Percentiles rank a stretch among this genome's conserved stretches.
phyloP scores from a whole-genome alignment of 2,113 vertebrate genomes.

The Atractosteus spatula region DNA sequence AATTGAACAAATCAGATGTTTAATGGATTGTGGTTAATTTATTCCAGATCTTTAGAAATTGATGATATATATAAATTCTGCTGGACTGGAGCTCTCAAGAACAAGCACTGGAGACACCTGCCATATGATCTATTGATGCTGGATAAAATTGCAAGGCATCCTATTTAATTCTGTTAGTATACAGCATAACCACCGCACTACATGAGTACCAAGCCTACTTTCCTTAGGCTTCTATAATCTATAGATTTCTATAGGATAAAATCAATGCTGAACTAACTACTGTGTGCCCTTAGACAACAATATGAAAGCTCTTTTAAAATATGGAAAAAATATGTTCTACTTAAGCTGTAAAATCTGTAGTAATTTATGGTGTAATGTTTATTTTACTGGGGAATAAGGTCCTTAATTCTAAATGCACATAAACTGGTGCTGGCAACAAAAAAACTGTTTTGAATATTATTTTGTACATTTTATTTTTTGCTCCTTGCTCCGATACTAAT shows the following conservation, averaged over 20 bases:
- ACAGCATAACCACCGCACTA: too few species aligned
- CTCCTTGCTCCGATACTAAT: not conserved
- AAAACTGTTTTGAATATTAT: constrained; percentile 16
- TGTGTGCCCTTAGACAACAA: constrained; percentile 14
- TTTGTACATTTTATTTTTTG: constrained; percentile 10
- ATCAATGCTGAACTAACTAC: constrained; percentile 17
- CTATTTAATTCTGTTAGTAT: too few species aligned
- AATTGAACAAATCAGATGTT: too few species aligned
- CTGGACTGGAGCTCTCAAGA: too few species aligned
- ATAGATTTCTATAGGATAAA: constrained; percentile 2
- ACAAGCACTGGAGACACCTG: too few species aligned
- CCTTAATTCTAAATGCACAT: constrained; percentile 15
- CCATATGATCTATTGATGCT: too few species aligned
- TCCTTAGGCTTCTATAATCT: not conserved
- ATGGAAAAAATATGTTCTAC: constrained; percentile 4
- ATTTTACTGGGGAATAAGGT: constrained; percentile 21
- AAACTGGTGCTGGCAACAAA: constrained; percentile 1
- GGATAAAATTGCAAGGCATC: too few species aligned
- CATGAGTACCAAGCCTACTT: too few species aligned
- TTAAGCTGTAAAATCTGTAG: constrained; percentile 17
- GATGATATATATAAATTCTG: too few species aligned
- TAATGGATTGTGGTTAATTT: too few species aligned
- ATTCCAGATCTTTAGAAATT: too few species aligned
- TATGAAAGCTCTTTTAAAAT: constrained; percentile 9
- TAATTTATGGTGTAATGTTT: constrained; percentile 27